These are phyloP conservation scores for Hymenochirus boettgeri DNA, from an alignment of 2,113 vertebrate genomes.

Conservation along the genomic window DNA sequence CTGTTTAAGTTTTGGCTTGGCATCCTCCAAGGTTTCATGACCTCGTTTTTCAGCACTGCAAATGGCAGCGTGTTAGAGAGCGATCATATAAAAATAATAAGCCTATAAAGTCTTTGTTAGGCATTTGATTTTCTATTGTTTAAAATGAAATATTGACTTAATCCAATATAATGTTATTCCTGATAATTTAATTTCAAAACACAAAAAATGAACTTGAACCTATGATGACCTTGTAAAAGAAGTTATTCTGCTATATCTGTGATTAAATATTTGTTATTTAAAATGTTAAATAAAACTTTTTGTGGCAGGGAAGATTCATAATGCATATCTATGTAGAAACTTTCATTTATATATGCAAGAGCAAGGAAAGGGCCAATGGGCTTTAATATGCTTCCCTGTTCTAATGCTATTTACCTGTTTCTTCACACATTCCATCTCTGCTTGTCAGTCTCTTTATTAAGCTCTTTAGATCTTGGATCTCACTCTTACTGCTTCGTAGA, in stretches of 20 bases:
- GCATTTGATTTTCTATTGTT: too few relatives aligned
- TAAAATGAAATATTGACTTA: too few relatives aligned
- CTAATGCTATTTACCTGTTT: conserved; percentile 82
- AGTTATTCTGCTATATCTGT: too few relatives aligned
- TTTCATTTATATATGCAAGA: too few relatives aligned
- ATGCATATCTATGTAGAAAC: too few relatives aligned
- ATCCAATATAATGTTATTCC: too few relatives aligned
- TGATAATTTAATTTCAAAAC: too few relatives aligned
- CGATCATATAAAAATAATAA: conserved; percentile 45
- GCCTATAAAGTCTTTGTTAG: neutral
- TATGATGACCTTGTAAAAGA: too few relatives aligned
- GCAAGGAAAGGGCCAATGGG: neutral
- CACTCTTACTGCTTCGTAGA: conserved; percentile 69
- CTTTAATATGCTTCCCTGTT: conserved; percentile 69
- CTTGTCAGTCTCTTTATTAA: conserved; percentile 72
- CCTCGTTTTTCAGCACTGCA: conserved; percentile 51
- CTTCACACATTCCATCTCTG: conserved; percentile 74
- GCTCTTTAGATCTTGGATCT: conserved; percentile 78
- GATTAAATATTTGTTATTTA: too few relatives aligned
- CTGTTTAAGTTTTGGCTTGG: conserved; percentile 48
- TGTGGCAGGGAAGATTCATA: too few relatives aligned
- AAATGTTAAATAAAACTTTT: too few relatives aligned
- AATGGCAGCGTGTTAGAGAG: conserved; percentile 43
- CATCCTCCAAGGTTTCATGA: conserved; percentile 46
- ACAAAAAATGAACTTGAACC: too few relatives aligned